Percentiles rank a stretch among this genome's conserved stretches.
Evolutionary conservation across 2,888 invertebrate genomes (phyloP).

Genomic region (Tholera decimalis): DNA sequence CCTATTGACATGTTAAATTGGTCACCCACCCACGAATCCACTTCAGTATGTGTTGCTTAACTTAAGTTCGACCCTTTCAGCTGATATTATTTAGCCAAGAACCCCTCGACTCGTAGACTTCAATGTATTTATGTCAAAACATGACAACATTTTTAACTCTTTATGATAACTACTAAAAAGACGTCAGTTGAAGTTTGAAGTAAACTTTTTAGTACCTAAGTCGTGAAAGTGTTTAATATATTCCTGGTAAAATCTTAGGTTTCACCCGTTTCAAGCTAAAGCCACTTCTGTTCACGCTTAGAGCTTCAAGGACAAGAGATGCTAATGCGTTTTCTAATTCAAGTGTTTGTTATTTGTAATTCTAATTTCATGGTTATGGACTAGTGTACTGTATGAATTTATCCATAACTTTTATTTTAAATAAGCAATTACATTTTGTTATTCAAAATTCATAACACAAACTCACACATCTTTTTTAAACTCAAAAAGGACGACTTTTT

Average conservation of each 20-base stretch:
- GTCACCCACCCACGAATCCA: no score
- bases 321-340: slow-evolving; percentile 14
- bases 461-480: slow-evolving; percentile 8
- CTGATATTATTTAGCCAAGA: no score
- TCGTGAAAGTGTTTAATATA: slow-evolving; percentile 25
- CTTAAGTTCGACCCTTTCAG: no score
- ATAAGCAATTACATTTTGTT: background rate
- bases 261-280: slow-evolving; percentile 2
- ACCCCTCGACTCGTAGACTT: no score
- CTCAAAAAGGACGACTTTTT: slow-evolving; percentile 10
- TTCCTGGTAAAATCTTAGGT: slow-evolving; percentile 14
- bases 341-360: slow-evolving; percentile 14
- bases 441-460: slow-evolving; percentile 12
- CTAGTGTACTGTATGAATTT: background rate
- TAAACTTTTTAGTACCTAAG: background rate
- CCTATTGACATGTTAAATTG: no score
- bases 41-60: no score
- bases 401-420: background rate
- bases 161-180: background rate
- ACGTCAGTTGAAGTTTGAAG: background rate
- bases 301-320: background rate
- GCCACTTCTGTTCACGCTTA: background rate
- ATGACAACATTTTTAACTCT: background rate
- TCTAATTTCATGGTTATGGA: slow-evolving; percentile 7
- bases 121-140: background rate